Conservation (phyloP, 2,113 vertebrate genomes). For the Elephas maximus region DNA sequence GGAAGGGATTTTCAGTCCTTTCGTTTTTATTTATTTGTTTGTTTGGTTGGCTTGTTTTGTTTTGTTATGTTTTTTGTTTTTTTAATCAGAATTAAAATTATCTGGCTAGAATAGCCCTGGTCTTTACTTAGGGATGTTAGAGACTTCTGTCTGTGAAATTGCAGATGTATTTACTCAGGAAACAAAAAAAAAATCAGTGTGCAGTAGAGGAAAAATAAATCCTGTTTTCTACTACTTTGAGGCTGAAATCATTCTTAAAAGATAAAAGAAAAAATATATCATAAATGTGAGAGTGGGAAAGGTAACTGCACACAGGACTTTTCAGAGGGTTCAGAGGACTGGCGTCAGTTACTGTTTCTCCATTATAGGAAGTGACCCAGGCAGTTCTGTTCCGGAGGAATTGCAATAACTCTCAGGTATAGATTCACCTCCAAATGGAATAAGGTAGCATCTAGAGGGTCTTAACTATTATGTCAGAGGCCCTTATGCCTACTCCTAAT, state of each 20-base stretch:
- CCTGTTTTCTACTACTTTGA: background rate
- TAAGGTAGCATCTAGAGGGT: background rate
- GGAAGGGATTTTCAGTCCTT: background rate
- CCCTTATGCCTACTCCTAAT: background rate
- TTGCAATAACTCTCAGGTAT: background rate
- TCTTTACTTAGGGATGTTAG: background rate
- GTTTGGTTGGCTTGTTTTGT: too few relatives aligned
- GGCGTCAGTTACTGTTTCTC: rapidly evolving
- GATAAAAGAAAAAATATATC: background rate
- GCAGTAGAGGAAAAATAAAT: background rate
- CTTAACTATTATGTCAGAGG: background rate
- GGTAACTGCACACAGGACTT: background rate
- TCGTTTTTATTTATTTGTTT: background rate
- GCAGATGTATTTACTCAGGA: background rate
- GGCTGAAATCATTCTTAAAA: background rate
- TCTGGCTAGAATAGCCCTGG: background rate
- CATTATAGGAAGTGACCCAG: background rate
- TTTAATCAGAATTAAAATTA: background rate
- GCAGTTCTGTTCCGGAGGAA: background rate
- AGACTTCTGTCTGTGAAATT: background rate
- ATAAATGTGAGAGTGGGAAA: background rate
- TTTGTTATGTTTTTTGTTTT: too few relatives aligned
- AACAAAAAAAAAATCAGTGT: background rate
- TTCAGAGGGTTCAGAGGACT: background rate
- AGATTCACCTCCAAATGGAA: background rate